Evolutionary conservation across 2,888 invertebrate species (phyloP).

Genomic region (Fragum whitleyi): DNA sequence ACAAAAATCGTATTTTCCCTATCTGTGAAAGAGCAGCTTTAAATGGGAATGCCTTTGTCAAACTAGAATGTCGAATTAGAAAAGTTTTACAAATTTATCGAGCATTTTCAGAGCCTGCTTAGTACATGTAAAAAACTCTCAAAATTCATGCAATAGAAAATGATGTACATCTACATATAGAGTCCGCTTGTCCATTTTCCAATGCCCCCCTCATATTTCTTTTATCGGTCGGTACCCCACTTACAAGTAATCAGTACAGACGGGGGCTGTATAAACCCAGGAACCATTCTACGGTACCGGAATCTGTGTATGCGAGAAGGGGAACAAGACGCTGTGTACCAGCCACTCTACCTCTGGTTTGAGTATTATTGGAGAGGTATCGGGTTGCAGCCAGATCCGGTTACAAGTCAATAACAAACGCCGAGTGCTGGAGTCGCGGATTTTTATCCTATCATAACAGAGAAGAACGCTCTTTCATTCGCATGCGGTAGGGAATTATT

Average conservation of each 20-base stretch:
- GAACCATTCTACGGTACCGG: slow-evolving; percentile 2
- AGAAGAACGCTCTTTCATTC: slow-evolving; percentile 27
- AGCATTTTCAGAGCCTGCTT: too few relatives aligned
- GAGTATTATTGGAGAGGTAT: slow-evolving; percentile 52
- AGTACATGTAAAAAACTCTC: too few relatives aligned
- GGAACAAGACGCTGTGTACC: slow-evolving; percentile 17
- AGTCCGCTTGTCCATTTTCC: too few relatives aligned
- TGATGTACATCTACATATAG: too few relatives aligned
- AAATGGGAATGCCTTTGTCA: too few relatives aligned
- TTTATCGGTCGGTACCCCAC: too few relatives aligned
- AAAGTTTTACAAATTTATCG: too few relatives aligned
- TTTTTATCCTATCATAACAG: slow-evolving; percentile 42
- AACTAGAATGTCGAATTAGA: too few relatives aligned
- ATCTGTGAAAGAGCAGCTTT: too few relatives aligned
- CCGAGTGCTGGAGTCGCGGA: slow-evolving; percentile 41
- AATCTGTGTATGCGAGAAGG: not conserved
- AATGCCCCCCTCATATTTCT: too few relatives aligned
- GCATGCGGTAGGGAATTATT: slow-evolving; percentile 46
- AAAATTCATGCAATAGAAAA: too few relatives aligned
- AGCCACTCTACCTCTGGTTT: slow-evolving; percentile 23
- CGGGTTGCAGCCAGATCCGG: slow-evolving; percentile 49
- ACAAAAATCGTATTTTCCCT: too few relatives aligned
- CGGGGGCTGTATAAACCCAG: not conserved
- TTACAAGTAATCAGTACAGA: not conserved
- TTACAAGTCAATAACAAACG: slow-evolving; percentile 59